A percentile compares a stretch with the other conserved stretches of the same genome.
Evolutionary conservation across 2,797 vertebrate genomes (phyloP).

Genomic region (Tragelaphus eurycerus): DNA sequence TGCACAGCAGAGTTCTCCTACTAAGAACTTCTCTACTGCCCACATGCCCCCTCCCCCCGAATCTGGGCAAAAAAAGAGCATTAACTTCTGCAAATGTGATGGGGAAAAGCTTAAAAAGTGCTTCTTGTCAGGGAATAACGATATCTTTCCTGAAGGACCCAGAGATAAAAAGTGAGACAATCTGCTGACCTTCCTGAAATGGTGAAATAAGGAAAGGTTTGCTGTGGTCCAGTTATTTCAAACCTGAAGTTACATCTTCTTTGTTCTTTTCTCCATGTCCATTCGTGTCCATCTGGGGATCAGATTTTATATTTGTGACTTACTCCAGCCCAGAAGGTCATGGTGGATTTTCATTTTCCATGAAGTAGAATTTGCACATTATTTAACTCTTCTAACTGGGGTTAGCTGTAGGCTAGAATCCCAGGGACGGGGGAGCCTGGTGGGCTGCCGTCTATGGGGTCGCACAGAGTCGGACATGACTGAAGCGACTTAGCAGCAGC

Average conservation of each 20-base stretch:
- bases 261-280: background rate
- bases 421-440: too few relatives aligned
- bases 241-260: background rate
- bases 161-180: background rate
- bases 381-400: background rate
- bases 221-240: background rate
- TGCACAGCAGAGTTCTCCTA: background rate
- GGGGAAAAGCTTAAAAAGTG: background rate
- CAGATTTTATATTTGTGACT: background rate
- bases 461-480: too few relatives aligned
- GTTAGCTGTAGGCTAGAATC: background rate
- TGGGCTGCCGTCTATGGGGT: too few relatives aligned
- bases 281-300: background rate
- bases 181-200: background rate
- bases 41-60: fast-evolving
- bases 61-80: background rate
- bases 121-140: background rate
- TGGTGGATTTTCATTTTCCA: background rate
- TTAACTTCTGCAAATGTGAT: background rate
- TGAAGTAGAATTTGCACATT: background rate
- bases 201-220: background rate
- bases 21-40: background rate
- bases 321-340: background rate
- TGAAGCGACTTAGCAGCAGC: too few relatives aligned
- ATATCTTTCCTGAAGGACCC: background rate